Base-by-base conservation (phyloP, 2,113 vertebrate species). In the Calyptommatus sinebrachiatus region DNA sequence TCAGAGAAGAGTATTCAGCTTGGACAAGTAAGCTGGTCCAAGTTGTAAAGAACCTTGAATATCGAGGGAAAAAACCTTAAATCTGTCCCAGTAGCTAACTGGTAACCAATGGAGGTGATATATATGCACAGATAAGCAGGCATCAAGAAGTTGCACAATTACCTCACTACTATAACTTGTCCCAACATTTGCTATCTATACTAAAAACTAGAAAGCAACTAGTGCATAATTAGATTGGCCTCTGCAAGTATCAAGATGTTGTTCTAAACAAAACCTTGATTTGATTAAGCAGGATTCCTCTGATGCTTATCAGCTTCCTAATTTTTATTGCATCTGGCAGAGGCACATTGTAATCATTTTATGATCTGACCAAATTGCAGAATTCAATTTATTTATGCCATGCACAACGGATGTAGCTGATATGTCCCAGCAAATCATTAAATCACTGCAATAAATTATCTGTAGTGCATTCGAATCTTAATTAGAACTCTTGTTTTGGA, bases 271-370 rank as follows among this genome's bases (percentile, higher is more conserved):
- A 16, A 21, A n/a, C n/a, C 18, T 31, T 26, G 21, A 20, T 18
- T 10, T 60, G 63, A 67, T 50, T 28, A 16, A 77, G 45, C n/a
- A 50, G 10, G 28, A 21, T 14, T 50, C 48, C 66, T 77, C 75
- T 50, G 11, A 7, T 29, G 53, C 62, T 81, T 48, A 2, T 0
- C 35, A 70, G 79, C 83, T 78, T 20, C 83, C 81, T 81, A 82
- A 71, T 68, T 46, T 84, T 87, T 85, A 5, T 48, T 70, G 65
- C n/a, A 79, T 26, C 53, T 81, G 73, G 77, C 79, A 78, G 12
- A 50, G 6, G 61, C 6, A 21, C 76, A 78, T 81, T 75, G 45
- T 69, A 78, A 86, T 84, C 18, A 26, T 11, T 72, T 29, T 84
- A 81, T 86, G 76, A 82, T 70, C 22, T 31, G 16, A 50, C 53